These are phyloP conservation scores for Sphenopsis melanotis DNA, from an alignment of 2,797 vertebrate species.

Conservation along the genomic window DNA sequence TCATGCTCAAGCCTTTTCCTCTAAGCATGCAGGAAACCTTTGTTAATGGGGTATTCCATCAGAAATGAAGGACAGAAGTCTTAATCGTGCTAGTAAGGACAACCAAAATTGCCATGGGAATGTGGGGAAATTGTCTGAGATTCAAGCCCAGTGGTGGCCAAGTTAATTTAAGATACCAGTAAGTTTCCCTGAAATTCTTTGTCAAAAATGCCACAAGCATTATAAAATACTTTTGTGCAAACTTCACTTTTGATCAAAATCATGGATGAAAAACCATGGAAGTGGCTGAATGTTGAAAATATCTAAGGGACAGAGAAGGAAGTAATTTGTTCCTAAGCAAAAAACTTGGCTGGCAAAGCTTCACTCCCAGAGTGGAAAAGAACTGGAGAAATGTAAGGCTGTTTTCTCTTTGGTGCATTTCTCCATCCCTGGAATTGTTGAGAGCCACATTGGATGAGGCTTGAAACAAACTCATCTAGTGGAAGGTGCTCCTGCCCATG, in stretches of 20 bases:
- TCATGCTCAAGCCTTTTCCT: neutral
- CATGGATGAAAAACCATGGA: neutral
- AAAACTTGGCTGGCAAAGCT: neutral
- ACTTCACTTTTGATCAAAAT: neutral
- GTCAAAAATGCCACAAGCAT: neutral
- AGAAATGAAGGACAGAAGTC: neutral
- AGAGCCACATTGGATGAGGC: neutral
- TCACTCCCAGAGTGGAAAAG: neutral
- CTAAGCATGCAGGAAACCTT: neutral
- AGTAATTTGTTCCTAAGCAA: neutral
- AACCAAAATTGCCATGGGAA: neutral
- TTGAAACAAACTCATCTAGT: neutral
- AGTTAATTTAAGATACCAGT: neutral
- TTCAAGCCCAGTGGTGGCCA: neutral
- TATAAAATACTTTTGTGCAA: neutral
- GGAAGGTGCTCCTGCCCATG: neutral
- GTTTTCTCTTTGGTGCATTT: neutral
- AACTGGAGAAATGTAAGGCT: neutral
- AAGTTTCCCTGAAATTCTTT: neutral
- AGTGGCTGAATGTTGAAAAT: neutral
- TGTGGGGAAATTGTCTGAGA: neutral
- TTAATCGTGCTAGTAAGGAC: neutral
- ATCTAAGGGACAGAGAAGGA: neutral
- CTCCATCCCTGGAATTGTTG: neutral
- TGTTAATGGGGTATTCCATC: neutral